Percentiles rank a stretch among this genome's conserved stretches.
These are phyloP conservation scores for Coptotermes formosanus DNA, from an alignment of 1,140 invertebrate species.

Conservation along the genomic window DNA sequence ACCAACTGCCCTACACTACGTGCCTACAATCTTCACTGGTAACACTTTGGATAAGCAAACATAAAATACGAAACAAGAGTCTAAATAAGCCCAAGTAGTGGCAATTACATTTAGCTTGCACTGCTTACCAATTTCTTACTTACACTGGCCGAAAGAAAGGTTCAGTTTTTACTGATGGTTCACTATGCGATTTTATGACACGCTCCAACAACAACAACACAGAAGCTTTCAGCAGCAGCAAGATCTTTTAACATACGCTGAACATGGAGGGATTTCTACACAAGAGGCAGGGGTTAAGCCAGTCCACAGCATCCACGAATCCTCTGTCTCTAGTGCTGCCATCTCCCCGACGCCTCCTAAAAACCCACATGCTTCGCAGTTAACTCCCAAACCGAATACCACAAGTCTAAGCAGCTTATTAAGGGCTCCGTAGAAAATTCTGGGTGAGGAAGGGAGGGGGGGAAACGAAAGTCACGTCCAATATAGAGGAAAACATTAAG, in stretches of 20 bases:
- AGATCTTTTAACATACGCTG: neutral
- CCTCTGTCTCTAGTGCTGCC: neutral
- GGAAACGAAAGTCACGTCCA: neutral
- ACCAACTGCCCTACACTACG: too few relatives aligned
- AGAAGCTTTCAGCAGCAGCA: neutral
- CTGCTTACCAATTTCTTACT: too few relatives aligned
- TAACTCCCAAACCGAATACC: slow-evolving; percentile 14
- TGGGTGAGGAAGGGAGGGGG: neutral
- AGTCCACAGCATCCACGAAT: slow-evolving; percentile 9
- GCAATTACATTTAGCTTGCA: too few relatives aligned
- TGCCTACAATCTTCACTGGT: too few relatives aligned
- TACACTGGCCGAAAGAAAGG: too few relatives aligned
- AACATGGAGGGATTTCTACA: neutral
- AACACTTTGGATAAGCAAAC: too few relatives aligned
- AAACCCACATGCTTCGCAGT: slow-evolving; percentile 10
- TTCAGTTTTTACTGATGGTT: neutral
- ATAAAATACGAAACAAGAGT: too few relatives aligned
- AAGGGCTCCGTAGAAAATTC: neutral
- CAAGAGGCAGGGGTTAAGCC: neutral
- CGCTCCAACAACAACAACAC: neutral
- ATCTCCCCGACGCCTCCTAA: neutral
- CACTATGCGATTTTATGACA: neutral
- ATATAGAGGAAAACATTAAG: neutral
- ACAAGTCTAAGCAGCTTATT: slow-evolving; percentile 16
- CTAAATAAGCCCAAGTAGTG: too few relatives aligned